Base-by-base conservation (phyloP, 2,888 invertebrate species). In the Plagiodera versicolora region DNA sequence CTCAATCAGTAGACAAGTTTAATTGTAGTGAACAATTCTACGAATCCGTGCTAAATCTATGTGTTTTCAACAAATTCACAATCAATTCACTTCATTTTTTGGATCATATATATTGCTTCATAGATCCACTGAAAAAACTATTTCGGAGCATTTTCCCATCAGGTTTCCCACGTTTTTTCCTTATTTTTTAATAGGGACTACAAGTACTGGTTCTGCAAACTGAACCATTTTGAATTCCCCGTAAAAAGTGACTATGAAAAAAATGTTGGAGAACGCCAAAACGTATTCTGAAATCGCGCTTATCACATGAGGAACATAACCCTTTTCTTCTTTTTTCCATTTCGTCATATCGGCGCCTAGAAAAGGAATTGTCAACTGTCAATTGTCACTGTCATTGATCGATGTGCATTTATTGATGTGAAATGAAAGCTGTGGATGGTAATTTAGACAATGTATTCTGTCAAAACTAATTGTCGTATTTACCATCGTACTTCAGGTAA, bases 281-380 rank as follows among this genome's bases (percentile, higher is more conserved):
- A 70, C 47, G 65, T 71, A 72, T 58, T 72, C 72, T 1, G 63
- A 56, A 2, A 54, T 56, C 0, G 65, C 60, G 53, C 72, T 72
- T 8, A 66, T 49, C 16, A 72, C 51, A 51, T 71, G 72, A 39
- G 55, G 57, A 6, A 67, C 51, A 48, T 67, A 71, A 28, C 70
- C 72, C 28, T 70, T 70, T 17, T 67, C 67, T 18, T 66, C 63
- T 61, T 44, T 24, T 45, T 57, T 64, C 72, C 72, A 72, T 60
- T 72, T 69, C 1, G 70, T 70, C 11, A 70, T 56, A 53, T 72
- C 70, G 9, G 49, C 55, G 11, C 71, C 71, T 71, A 52, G 61
- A 67, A 56, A 59, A 53, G 28, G n/a, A 59, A 32, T 39, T 17
- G 49, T 20, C 44, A 20, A 44, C 20, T n/a, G n/a, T n/a, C n/a